These are phyloP conservation scores for Rhinolophus sinicus DNA, from an alignment of 2,113 vertebrate genomes.

Conservation along the genomic window DNA sequence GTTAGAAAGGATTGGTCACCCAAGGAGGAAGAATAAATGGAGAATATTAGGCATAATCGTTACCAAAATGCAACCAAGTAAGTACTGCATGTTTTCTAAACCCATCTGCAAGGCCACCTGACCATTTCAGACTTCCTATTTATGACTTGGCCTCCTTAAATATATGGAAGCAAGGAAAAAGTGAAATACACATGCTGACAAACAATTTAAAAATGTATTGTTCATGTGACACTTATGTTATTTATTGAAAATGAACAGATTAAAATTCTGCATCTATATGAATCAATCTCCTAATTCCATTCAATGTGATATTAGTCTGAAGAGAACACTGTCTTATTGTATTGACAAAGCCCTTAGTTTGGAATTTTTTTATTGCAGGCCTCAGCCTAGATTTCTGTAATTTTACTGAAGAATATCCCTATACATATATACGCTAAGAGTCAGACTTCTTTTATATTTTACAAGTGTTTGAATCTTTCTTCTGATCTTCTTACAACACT, in stretches of 20 bases:
- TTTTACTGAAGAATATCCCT: neutral
- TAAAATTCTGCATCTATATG: neutral
- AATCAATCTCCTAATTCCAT: neutral
- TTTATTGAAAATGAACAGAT: neutral
- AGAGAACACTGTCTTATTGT: neutral
- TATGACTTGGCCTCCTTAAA: neutral
- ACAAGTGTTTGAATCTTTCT: neutral
- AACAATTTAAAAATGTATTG: neutral
- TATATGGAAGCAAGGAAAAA: neutral
- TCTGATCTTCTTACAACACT: neutral
- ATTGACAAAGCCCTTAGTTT: neutral
- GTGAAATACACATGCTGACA: neutral
- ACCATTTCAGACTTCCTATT: neutral
- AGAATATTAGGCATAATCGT: neutral
- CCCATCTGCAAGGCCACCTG: conserved; percentile 16
- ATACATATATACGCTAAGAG: too few species aligned
- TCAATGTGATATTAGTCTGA: neutral
- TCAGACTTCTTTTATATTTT: neutral
- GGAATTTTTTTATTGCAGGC: neutral
- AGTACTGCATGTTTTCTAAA: conserved; percentile 28
- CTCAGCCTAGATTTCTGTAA: neutral
- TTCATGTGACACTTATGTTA: neutral
- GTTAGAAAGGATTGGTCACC: neutral
- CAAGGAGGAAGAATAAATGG: neutral
- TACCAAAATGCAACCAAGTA: neutral